Percentiles rank a stretch among this genome's conserved stretches.
These are phyloP conservation scores for Hypocryptadius cinnamomeus DNA, from an alignment of 2,113 vertebrate species.

Conservation along the genomic window DNA sequence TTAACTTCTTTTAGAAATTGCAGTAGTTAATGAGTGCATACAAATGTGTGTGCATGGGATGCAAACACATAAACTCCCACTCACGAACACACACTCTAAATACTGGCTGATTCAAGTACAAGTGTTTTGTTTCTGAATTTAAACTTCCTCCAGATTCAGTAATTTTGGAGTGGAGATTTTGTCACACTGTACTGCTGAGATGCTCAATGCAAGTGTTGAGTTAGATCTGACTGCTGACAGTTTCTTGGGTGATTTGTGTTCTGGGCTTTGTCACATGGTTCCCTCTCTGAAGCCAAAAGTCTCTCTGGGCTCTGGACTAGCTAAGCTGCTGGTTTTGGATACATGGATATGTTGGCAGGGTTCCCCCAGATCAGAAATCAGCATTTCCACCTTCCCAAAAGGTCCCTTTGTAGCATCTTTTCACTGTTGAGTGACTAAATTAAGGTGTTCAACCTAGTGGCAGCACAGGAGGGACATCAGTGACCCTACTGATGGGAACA, in stretches of 20 bases:
- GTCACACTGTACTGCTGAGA: not conserved
- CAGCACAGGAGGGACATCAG: not conserved
- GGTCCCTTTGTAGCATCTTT: not conserved
- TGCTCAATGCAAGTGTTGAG: not conserved
- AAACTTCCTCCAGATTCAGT: not conserved
- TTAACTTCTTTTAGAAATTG: not conserved
- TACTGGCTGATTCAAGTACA: not conserved
- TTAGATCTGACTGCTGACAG: not conserved
- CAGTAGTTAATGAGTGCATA: not conserved
- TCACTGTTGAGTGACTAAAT: not conserved
- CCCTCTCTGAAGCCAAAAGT: not conserved
- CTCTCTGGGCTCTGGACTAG: not conserved
- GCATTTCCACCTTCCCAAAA: not conserved
- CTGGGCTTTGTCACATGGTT: not conserved
- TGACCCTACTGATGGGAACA: not conserved
- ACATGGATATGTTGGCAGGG: not conserved
- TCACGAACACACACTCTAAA: not conserved
- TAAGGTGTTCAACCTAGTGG: not conserved
- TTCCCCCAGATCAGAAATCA: fast-evolving
- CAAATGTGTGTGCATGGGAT: not conserved
- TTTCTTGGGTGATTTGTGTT: not conserved
- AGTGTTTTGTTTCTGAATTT: not conserved
- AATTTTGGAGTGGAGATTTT: not conserved
- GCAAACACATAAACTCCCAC: not conserved
- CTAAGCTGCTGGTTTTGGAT: not conserved